These are phyloP conservation scores for Rallus crepitans DNA, from an alignment of 2,797 vertebrate species.

Conservation along the genomic window DNA sequence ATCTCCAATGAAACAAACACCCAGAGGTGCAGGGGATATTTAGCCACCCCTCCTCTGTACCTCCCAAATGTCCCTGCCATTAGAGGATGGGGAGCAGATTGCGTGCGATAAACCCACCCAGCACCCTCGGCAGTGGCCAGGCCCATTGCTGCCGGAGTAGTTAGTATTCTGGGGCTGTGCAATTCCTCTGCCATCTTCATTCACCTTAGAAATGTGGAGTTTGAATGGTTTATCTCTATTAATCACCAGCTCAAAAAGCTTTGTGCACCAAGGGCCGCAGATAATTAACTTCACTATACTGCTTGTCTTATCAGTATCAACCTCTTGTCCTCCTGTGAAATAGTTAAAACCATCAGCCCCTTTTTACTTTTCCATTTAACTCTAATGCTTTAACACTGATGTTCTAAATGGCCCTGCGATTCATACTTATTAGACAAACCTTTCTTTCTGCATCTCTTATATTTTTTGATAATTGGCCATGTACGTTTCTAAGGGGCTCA, in stretches of 20 bases:
- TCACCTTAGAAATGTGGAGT: conserved; percentile 77
- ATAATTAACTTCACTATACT: conserved; percentile 79
- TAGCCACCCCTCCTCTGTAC: neutral
- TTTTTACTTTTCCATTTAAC: conserved; percentile 80
- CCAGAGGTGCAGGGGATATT: neutral
- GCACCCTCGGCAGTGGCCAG: neutral
- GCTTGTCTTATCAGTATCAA: conserved; percentile 77
- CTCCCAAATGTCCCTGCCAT: neutral
- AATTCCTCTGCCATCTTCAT: conserved; percentile 72
- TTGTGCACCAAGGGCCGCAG: conserved; percentile 74
- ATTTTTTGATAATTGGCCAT: conserved; percentile 79
- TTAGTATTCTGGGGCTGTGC: conserved; percentile 68
- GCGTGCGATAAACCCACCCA: neutral
- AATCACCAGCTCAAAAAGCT: conserved; percentile 78
- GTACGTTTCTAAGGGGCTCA: conserved; percentile 78
- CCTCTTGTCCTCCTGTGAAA: conserved; percentile 78
- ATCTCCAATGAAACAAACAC: neutral
- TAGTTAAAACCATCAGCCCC: conserved; percentile 77
- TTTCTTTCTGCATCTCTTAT: conserved; percentile 76
- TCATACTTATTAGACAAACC: conserved; percentile 79
- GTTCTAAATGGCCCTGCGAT: conserved; percentile 74
- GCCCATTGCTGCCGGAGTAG: neutral
- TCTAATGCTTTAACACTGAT: conserved; percentile 79
- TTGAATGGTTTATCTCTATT: conserved; percentile 80
- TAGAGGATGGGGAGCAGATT: neutral